phyloP scores from a whole-genome alignment of 2,113 vertebrate genomes.

The Dinomys branickii region DNA sequence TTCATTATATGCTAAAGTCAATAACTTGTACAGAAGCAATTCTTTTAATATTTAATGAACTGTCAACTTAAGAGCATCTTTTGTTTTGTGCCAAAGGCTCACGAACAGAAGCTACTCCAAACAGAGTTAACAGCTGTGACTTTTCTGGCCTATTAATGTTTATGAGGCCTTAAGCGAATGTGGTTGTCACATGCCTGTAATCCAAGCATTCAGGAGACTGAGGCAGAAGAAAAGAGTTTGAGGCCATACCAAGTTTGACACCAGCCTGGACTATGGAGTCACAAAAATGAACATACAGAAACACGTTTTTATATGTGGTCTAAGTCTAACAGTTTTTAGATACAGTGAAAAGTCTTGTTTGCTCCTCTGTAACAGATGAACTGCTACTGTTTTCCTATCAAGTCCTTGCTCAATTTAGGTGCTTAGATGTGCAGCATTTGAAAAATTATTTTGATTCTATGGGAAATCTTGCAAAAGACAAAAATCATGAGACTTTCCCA shows the following conservation, averaged over 20 bases:
- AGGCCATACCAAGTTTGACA: not conserved
- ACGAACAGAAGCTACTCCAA: not conserved
- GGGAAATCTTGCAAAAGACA: not conserved
- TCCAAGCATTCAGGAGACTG: not conserved
- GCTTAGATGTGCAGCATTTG: not conserved
- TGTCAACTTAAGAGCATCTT: not conserved
- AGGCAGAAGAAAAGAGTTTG: not conserved
- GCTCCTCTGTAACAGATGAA: not conserved
- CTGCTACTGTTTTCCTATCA: not conserved
- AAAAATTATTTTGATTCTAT: not conserved
- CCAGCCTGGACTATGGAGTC: not conserved
- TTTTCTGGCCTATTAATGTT: not conserved
- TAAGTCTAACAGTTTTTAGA: not conserved
- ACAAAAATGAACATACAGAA: not conserved
- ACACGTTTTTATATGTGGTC: not conserved
- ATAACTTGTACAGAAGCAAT: not conserved
- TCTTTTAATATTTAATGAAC: not conserved
- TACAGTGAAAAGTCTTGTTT: not conserved
- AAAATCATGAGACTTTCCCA: not conserved
- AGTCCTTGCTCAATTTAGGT: not conserved
- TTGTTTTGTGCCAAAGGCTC: not conserved
- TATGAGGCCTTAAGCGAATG: not conserved
- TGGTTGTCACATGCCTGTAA: not conserved
- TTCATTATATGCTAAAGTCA: conserved; percentile 16
- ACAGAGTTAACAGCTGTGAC: not conserved